Conservation (phyloP, 2,797 vertebrate genomes). For the Mionectes olivaceus region DNA sequence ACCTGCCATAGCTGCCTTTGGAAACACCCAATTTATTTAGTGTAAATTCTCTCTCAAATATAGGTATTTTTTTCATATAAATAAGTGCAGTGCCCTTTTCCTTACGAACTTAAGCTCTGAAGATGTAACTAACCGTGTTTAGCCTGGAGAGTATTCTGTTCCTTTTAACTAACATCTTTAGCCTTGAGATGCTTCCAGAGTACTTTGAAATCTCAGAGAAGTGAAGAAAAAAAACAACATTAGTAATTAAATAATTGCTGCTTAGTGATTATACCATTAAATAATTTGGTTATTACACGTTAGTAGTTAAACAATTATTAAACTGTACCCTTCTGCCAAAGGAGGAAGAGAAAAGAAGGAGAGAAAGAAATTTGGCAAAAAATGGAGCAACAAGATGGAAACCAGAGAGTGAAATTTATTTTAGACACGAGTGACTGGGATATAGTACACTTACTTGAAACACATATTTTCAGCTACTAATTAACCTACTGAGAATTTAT, state of each 20-base stretch:
- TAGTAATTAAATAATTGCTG: slow-evolving; percentile 25
- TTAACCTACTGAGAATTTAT: background rate
- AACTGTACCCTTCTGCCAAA: background rate
- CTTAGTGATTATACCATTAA: background rate
- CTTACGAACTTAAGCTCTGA: background rate
- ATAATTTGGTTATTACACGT: background rate
- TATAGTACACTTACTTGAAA: background rate
- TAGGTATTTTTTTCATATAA: background rate
- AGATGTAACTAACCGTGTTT: background rate
- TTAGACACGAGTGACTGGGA: background rate
- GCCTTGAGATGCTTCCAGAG: background rate
- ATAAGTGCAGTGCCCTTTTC: background rate
- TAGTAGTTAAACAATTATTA: background rate
- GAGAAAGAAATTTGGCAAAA: background rate
- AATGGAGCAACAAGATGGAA: background rate
- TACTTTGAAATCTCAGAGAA: background rate
- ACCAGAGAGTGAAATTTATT: background rate
- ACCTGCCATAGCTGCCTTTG: background rate
- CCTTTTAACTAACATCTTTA: background rate
- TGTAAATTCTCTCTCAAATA: background rate
- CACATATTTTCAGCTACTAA: background rate
- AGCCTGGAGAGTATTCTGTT: background rate
- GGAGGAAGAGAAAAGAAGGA: background rate
- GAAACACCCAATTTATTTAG: background rate
- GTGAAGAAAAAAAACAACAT: background rate